A percentile compares a stretch with the other conserved stretches of the same genome.
phyloP scores from a whole-genome alignment of 2,797 vertebrate genomes.

The Petrocephalus sullivani region DNA sequence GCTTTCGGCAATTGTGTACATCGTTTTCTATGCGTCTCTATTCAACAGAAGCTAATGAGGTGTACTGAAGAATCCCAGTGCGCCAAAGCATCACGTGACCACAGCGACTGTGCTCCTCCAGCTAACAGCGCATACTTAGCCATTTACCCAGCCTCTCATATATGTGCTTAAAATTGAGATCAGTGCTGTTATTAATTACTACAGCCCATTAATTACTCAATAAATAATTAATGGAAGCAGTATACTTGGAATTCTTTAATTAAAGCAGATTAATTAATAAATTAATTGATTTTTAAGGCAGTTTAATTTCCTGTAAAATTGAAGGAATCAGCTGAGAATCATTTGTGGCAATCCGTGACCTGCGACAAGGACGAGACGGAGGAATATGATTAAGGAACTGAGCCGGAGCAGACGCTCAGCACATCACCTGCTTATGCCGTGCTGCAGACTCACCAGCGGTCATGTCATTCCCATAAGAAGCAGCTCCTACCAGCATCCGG shows the following conservation, averaged over 20 bases:
- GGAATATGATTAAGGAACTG: neutral
- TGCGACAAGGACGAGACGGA: slow-evolving; percentile 18
- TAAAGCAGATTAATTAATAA: slow-evolving; percentile 42
- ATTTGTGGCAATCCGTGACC: slow-evolving; percentile 27
- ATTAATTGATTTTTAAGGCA: slow-evolving; percentile 39
- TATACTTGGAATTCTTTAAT: slow-evolving; percentile 40
- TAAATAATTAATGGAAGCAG: slow-evolving; percentile 38
- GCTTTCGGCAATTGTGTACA: neutral
- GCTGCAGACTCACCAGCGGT: neutral
- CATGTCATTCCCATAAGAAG: neutral
- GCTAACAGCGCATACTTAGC: neutral
- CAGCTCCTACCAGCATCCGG: neutral
- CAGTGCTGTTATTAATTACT: slow-evolving; percentile 37
- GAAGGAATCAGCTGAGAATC: slow-evolving; percentile 25
- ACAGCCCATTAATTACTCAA: slow-evolving; percentile 40
- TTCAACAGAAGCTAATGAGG: neutral
- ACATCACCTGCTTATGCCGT: neutral
- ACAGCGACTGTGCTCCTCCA: neutral
- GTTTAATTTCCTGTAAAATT: slow-evolving; percentile 33
- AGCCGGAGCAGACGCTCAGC: neutral
- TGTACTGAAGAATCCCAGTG: neutral
- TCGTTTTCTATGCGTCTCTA: neutral
- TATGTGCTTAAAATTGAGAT: slow-evolving; percentile 36
- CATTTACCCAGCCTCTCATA: neutral
- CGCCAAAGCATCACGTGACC: neutral